phyloP scores from a whole-genome alignment of 1,140 invertebrate species.

The Drepana arcuata region DNA sequence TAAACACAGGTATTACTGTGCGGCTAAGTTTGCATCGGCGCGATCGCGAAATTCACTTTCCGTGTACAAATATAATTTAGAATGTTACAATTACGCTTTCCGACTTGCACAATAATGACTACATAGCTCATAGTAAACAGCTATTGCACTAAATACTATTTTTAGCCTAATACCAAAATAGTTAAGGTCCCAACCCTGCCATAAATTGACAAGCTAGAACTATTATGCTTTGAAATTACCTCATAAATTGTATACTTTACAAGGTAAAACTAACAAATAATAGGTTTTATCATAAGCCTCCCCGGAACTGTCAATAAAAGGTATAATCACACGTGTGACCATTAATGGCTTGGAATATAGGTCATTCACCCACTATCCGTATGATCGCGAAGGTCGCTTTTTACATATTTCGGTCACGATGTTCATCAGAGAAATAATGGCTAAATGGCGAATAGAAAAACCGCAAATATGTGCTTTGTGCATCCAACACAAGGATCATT shows the following conservation, averaged over 20 bases:
- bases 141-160: too few species aligned
- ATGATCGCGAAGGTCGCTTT: slow-evolving; percentile 27
- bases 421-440: too few species aligned
- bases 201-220: slow-evolving; percentile 26
- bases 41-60: slow-evolving; percentile 23
- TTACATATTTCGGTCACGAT: slow-evolving; percentile 30
- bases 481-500: too few species aligned
- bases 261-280: neutral
- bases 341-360: slow-evolving; percentile 17
- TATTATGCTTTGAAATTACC: slow-evolving; percentile 19
- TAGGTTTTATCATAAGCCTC: too few species aligned
- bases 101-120: slow-evolving; percentile 37
- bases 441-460: slow-evolving; percentile 11
- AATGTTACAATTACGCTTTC: slow-evolving; percentile 36
- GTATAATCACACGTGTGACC: too few species aligned
- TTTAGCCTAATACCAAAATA: too few species aligned
- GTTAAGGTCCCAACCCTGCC: slow-evolving; percentile 19
- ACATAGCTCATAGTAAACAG: too few species aligned
- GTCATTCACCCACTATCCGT: slow-evolving; percentile 28
- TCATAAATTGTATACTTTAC: neutral
- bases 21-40: too few species aligned
- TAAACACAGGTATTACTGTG: too few species aligned
- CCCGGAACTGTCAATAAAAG: too few species aligned
- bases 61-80: slow-evolving; percentile 17
- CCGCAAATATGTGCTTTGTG: slow-evolving; percentile 25